Evolutionary conservation across 2,113 vertebrate species (phyloP), one percentile per base, ranked within the genome.

Genomic region (Raja brachyura): DNA sequence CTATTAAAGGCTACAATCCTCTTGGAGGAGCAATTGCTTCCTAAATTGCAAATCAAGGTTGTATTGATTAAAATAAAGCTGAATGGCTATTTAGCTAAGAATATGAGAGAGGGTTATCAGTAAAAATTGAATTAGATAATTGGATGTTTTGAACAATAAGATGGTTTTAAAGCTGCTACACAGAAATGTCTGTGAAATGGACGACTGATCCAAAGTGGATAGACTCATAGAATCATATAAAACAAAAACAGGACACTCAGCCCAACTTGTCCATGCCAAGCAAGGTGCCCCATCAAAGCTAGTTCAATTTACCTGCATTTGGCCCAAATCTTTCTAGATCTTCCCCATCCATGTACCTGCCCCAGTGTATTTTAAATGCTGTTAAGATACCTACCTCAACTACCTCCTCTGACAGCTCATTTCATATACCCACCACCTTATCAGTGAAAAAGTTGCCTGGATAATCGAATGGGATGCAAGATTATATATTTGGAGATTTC

Each of bases 121-220:
- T 31, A 92, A 39, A 92, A 92, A 28, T 73, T 39, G 22, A 92
- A 92, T 22, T 73, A 74, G 20, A 73, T 92, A 73, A 92, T 70
- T 25, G 22, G 70, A 92, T 92, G 9, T 18, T 25, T 39, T 92
- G 31, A 48, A 3, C 18, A 73, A 48, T 73, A 39, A 92, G 16
- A 74, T 92, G 9, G 31, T 73, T 92, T 39, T 54, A 16, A 20
- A 68, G 33, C 33, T 33, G 33, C 39, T 74, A 9, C 22, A 13
- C 39, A 68, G 81, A 85, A 56, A 85, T 85, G 54, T 85, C 81
- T 20, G 20, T 48, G 22, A 85, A 54, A 10, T 22, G 28, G 81
- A 54, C 11, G 11, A 28, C 66, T 73, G 68, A 39, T 92, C 28
- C 25, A 48, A 73, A 33, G 39, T 48, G 39, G 39, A 48, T 48